phyloP scores from a whole-genome alignment of 2,888 invertebrate genomes.

The Rhagonycha fulva region DNA sequence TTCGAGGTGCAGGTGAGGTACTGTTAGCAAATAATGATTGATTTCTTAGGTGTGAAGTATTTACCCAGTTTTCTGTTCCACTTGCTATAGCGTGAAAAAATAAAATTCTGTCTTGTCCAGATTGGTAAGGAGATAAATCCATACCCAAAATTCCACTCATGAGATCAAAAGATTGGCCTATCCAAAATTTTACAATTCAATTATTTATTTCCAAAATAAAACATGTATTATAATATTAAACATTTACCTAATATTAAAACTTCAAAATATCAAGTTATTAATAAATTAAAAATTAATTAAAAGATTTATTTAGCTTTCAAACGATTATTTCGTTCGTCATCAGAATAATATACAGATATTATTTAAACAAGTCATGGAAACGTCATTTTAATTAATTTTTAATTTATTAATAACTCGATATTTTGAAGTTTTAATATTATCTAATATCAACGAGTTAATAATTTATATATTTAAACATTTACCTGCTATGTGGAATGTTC shows the following conservation, averaged over 20 bases:
- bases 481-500: conserved; percentile 66
- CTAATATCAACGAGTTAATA: too few species aligned
- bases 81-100: conserved; percentile 75
- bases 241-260: too few species aligned
- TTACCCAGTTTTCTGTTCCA: conserved; percentile 67
- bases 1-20: conserved; percentile 56
- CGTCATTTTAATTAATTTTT: too few species aligned
- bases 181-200: not conserved
- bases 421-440: too few species aligned
- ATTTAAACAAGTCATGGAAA: too few species aligned
- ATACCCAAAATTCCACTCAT: conserved; percentile 77
- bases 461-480: conserved; percentile 27
- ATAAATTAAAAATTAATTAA: too few species aligned
- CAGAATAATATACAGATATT: too few species aligned
- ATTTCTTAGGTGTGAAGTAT: conserved; percentile 65
- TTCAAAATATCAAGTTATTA: too few species aligned
- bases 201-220: not conserved
- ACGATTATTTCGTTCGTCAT: too few species aligned
- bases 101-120: conserved; percentile 59
- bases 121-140: conserved; percentile 65
- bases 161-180: conserved; percentile 65
- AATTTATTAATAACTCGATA: too few species aligned
- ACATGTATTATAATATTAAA: not conserved
- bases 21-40: conserved; percentile 57
- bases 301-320: too few species aligned